A percentile compares a stretch with the other conserved stretches of the same genome.
Conservation (phyloP, 2,797 vertebrate genomes). For the Erethizon dorsatum region DNA sequence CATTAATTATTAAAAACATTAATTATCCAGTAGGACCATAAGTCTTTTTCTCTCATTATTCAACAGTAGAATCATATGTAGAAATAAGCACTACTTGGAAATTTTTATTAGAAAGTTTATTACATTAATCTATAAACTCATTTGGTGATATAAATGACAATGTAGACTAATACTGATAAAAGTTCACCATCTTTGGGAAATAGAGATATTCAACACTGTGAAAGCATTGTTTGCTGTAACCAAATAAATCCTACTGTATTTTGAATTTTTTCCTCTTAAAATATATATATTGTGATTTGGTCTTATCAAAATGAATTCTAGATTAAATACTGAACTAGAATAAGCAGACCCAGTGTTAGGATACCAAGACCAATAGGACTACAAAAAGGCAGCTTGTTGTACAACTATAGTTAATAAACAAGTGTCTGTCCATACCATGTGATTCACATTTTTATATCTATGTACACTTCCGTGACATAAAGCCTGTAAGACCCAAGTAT, state of each 20-base stretch:
- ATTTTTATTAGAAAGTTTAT: conserved; percentile 88
- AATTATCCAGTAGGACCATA: conserved; percentile 7
- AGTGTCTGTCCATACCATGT: conserved; percentile 73
- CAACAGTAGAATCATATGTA: conserved; percentile 36
- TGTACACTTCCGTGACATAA: conserved; percentile 86
- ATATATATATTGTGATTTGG: conserved; percentile 82
- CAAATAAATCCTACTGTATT: conserved; percentile 74
- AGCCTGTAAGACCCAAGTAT: conserved; percentile 78
- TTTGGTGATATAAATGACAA: conserved; percentile 81
- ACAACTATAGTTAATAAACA: conserved; percentile 70
- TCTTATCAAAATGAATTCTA: conserved; percentile 82
- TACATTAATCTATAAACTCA: conserved; percentile 84
- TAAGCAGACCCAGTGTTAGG: conserved; percentile 55
- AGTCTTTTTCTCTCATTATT: neutral
- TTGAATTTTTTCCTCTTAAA: conserved; percentile 80
- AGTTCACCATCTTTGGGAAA: conserved; percentile 87
- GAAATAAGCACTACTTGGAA: conserved; percentile 29
- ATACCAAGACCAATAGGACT: conserved; percentile 57
- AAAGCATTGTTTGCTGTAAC: conserved; percentile 79
- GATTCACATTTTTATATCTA: conserved; percentile 82
- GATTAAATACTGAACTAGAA: conserved; percentile 70
- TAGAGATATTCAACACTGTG: conserved; percentile 83
- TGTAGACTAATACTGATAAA: conserved; percentile 76
- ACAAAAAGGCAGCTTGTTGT: conserved; percentile 48
- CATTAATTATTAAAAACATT: neutral